Percentiles rank a stretch among this genome's conserved stretches.
Evolutionary conservation across 2,797 vertebrate species (phyloP).

Genomic region (Babyrousa celebensis): DNA sequence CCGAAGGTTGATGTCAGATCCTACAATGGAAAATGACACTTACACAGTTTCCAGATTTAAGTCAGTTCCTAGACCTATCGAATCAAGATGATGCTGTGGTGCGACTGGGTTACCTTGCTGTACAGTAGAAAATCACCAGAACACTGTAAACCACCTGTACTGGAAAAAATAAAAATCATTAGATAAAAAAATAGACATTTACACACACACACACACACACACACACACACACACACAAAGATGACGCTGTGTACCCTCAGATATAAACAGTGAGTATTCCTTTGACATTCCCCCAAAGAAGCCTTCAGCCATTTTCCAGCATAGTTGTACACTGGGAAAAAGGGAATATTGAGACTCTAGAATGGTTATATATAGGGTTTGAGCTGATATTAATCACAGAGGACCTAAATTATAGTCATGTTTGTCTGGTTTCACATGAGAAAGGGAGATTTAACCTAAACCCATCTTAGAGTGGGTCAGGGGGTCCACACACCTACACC

Average conservation of each 20-base stretch:
- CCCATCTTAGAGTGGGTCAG: not conserved
- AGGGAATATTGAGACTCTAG: not conserved
- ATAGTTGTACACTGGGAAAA: not conserved
- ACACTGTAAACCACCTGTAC: too few relatives aligned
- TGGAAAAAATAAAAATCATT: too few relatives aligned
- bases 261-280: not conserved
- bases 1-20: not conserved
- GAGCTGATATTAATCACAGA: slow-evolving; percentile 38
- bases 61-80: slow-evolving; percentile 13
- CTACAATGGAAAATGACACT: not conserved
- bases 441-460: slow-evolving; percentile 29
- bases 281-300: slow-evolving; percentile 8
- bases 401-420: not conserved
- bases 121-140: too few relatives aligned
- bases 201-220: too few relatives aligned
- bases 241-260: not conserved
- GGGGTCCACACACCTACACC: not conserved
- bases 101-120: too few relatives aligned
- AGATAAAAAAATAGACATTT: too few relatives aligned
- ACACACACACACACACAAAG: not conserved
- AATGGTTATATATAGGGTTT: not conserved
- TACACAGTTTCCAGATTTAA: not conserved
- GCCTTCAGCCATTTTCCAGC: not conserved
- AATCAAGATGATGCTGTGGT: not conserved
- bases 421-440: not conserved